These are phyloP conservation scores for Myiagra hebetior DNA, from an alignment of 2,113 vertebrate species.

Conservation along the genomic window DNA sequence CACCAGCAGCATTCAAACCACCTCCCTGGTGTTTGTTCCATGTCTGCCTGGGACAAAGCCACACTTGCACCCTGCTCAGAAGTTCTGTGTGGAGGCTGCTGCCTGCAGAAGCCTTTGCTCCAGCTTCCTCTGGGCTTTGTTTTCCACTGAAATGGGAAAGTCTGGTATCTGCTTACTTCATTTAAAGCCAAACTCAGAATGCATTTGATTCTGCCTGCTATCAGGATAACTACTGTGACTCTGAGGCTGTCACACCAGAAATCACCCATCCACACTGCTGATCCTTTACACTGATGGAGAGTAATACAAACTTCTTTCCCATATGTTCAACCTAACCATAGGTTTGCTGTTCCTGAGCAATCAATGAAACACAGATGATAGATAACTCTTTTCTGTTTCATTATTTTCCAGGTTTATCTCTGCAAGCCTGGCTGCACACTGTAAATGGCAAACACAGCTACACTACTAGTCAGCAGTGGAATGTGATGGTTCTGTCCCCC, in stretches of 20 bases:
- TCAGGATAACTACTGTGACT: background rate
- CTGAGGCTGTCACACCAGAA: background rate
- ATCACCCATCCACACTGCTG: background rate
- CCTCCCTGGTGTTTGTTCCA: background rate
- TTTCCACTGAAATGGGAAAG: background rate
- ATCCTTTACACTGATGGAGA: background rate
- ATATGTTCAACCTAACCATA: background rate
- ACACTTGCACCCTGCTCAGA: too few species aligned
- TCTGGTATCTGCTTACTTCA: background rate
- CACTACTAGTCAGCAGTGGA: background rate
- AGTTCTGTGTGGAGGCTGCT: background rate
- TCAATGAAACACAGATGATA: background rate
- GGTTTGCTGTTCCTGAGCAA: background rate
- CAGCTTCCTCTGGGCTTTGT: background rate
- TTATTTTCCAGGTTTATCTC: slow-evolving; percentile 9
- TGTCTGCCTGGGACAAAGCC: background rate
- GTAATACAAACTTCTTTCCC: background rate
- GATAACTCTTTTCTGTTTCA: background rate
- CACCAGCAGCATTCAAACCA: background rate
- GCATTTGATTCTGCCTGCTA: background rate
- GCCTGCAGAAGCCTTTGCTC: background rate
- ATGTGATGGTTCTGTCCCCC: background rate
- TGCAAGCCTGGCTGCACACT: background rate
- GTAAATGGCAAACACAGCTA: background rate
- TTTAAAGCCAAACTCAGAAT: background rate